phyloP scores from a whole-genome alignment of 2,888 invertebrate species.

The Acholoe squamosa region DNA sequence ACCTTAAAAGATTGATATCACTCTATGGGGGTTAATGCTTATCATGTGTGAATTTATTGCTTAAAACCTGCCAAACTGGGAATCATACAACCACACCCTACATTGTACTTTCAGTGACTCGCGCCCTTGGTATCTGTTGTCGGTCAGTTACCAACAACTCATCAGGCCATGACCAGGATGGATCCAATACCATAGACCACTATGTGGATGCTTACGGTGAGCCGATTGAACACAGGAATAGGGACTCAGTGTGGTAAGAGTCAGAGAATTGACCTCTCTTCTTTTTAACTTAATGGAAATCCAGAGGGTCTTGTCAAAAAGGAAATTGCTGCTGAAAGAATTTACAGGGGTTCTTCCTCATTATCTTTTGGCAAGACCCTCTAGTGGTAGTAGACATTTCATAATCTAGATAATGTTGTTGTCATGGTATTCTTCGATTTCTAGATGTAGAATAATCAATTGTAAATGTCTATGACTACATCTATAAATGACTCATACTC shows the following conservation, averaged over 20 bases:
- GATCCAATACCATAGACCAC: conserved; percentile 93
- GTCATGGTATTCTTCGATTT: background rate
- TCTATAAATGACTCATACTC: background rate
- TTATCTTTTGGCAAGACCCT: too few species aligned
- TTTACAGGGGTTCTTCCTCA: too few species aligned
- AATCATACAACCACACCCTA: too few species aligned
- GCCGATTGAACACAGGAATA: background rate
- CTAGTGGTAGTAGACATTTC: background rate
- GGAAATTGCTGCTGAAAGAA: background rate
- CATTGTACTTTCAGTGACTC: conserved; percentile 86
- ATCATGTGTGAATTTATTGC: too few species aligned
- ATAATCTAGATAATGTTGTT: background rate
- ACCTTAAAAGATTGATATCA: too few species aligned
- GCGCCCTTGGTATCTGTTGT: conserved; percentile 93
- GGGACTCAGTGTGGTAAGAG: conserved; percentile 46
- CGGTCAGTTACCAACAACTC: conserved; percentile 93
- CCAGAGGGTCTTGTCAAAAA: background rate
- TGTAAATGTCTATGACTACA: background rate
- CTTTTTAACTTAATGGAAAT: background rate
- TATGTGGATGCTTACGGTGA: conserved; percentile 84
- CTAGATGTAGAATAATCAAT: background rate
- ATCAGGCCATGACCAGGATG: conserved; percentile 96
- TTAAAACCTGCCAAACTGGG: too few species aligned
- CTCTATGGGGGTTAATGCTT: too few species aligned
- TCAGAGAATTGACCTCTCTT: background rate